Percentiles rank a stretch among this genome's conserved stretches.
These are phyloP conservation scores for Eremophila alpestris DNA, from an alignment of 2,797 vertebrate species.

Conservation along the genomic window DNA sequence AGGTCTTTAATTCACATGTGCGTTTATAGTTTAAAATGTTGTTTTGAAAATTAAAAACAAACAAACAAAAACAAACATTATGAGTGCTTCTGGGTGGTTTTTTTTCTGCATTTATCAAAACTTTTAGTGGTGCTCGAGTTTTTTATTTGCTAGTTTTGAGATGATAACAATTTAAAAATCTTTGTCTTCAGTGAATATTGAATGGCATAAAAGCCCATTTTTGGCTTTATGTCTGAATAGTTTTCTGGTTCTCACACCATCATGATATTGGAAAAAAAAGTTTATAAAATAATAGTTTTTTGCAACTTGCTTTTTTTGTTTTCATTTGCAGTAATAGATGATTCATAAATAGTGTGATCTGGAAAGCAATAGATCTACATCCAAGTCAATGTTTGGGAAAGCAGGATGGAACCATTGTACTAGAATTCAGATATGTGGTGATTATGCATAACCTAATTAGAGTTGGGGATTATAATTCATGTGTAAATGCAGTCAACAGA, in stretches of 20 bases:
- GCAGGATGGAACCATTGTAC: neutral
- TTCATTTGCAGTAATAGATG: neutral
- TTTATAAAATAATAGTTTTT: conserved; percentile 12
- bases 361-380: neutral
- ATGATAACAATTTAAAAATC: neutral
- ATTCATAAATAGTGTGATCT: neutral
- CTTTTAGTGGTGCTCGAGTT: neutral
- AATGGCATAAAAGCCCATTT: neutral
- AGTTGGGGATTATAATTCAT: neutral
- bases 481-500: neutral
- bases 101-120: neutral
- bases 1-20: neutral
- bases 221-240: neutral
- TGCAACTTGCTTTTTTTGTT: neutral
- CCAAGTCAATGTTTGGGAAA: neutral
- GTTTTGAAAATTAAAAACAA: neutral
- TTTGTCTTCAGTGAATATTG: neutral
- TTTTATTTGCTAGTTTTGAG: neutral
- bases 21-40: neutral
- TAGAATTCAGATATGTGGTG: neutral
- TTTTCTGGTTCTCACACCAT: neutral
- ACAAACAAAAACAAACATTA: neutral
- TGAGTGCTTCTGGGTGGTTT: neutral
- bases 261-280: neutral
- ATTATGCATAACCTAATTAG: neutral